A percentile compares a stretch with the other conserved stretches of the same genome.
Conservation (phyloP, 2,888 invertebrate species). For the Muscina levida region DNA sequence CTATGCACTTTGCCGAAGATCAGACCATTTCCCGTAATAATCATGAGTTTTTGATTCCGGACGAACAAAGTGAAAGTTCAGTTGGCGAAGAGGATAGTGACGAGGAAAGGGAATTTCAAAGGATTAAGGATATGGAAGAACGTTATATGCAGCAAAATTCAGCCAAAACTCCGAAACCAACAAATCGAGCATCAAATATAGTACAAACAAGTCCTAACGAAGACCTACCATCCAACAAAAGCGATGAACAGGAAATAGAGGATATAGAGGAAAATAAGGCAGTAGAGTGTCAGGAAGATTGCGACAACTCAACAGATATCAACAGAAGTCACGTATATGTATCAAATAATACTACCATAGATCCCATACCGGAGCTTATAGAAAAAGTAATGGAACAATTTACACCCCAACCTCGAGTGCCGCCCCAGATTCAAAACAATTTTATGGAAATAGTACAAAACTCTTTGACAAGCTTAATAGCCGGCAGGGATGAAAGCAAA, state of each 20-base stretch:
- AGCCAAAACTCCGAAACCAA: constrained; percentile 23
- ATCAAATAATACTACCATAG: not conserved
- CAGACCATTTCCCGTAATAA: not conserved
- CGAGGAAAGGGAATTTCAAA: constrained; percentile 48
- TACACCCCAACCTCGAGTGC: constrained; percentile 7
- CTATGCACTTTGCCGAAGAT: constrained; percentile 60
- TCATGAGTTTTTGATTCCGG: not conserved
- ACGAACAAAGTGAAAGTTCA: constrained; percentile 32
- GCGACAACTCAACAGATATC: constrained; percentile 14
- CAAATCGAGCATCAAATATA: not conserved
- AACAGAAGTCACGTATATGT: constrained; percentile 46
- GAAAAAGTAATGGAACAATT: constrained; percentile 24
- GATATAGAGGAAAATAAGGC: not conserved
- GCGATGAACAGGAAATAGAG: not conserved
- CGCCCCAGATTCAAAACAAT: constrained; percentile 16
- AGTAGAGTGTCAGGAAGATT: constrained; percentile 9
- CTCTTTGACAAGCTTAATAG: constrained; percentile 41
- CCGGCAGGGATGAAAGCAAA: not conserved
- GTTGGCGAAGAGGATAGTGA: constrained; percentile 53
- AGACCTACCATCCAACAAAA: not conserved
- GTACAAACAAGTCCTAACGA: not conserved
- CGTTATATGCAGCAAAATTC: constrained; percentile 54
- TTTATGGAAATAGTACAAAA: constrained; percentile 36
- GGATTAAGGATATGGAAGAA: constrained; percentile 54
- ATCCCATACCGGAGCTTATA: not conserved